phyloP scores from a whole-genome alignment of 2,888 invertebrate genomes.

The Tiliacea citrago region DNA sequence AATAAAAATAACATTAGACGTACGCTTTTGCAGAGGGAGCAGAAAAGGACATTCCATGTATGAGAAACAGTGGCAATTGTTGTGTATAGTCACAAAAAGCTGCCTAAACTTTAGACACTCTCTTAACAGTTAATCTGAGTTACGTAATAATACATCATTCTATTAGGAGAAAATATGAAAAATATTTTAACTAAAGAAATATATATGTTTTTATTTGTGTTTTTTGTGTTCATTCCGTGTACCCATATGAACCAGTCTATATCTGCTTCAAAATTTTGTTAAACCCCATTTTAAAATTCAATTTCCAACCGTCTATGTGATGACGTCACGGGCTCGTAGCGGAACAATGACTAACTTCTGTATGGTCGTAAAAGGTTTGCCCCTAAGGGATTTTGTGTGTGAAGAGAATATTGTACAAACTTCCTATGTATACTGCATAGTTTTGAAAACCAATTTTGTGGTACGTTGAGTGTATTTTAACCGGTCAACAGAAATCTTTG shows the following conservation, averaged over 20 bases:
- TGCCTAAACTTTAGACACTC: neutral
- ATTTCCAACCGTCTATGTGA: conserved; percentile 29
- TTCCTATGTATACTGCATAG: conserved; percentile 21
- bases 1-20: neutral
- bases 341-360: conserved; percentile 54
- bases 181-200: too few species aligned
- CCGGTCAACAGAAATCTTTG: neutral
- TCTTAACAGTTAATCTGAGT: neutral
- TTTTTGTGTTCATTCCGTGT: neutral
- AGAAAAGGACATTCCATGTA: neutral
- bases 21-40: neutral
- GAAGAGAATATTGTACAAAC: conserved; percentile 38
- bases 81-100: neutral
- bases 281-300: conserved; percentile 44
- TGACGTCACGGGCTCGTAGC: conserved; percentile 26
- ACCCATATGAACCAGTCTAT: neutral
- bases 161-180: neutral
- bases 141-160: neutral
- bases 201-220: too few species aligned
- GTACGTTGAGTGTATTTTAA: conserved; percentile 6
- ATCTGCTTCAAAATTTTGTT: neutral
- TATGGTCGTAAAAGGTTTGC: conserved; percentile 52
- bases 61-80: neutral
- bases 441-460: conserved; percentile 44
- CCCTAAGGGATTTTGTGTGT: conserved; percentile 34